A percentile compares a stretch with the other conserved stretches of the same genome.
Evolutionary conservation across 2,888 invertebrate genomes (phyloP).

Genomic region (Platycnemis pennipes): DNA sequence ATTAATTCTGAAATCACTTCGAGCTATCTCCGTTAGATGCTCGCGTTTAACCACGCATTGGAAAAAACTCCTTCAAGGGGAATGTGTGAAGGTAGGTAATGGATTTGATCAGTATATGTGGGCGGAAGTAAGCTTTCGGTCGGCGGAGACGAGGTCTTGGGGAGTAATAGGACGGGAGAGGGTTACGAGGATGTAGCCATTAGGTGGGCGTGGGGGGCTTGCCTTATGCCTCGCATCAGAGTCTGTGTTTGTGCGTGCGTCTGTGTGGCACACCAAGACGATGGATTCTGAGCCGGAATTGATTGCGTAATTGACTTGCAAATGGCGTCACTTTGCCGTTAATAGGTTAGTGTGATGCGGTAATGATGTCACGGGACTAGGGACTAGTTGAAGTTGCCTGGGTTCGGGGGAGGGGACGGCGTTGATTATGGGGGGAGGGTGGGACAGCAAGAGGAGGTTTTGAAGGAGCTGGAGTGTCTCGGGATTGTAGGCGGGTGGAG

Average conservation of each 20-base stretch:
- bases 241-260: neutral
- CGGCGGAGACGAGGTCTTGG: neutral
- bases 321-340: slow-evolving; percentile 52
- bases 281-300: slow-evolving; percentile 50
- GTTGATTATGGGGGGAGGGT: too few relatives aligned
- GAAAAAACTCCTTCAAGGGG: neutral
- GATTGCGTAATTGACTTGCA: slow-evolving; percentile 66
- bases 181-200: neutral
- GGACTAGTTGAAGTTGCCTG: neutral
- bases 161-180: neutral
- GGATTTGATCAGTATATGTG: neutral
- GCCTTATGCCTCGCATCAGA: neutral
- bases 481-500: too few relatives aligned
- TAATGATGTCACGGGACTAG: slow-evolving; percentile 48
- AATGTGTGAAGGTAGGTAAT: neutral
- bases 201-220: neutral
- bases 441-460: neutral
- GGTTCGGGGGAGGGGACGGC: neutral
- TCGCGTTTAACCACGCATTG: too few relatives aligned
- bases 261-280: neutral
- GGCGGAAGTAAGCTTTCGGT: neutral
- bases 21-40: too few relatives aligned
- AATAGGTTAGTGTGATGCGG: slow-evolving; percentile 57
- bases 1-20: too few relatives aligned
- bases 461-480: neutral